Evolutionary conservation across 2,113 vertebrate genomes (phyloP).

Genomic region (Bettongia penicillata): DNA sequence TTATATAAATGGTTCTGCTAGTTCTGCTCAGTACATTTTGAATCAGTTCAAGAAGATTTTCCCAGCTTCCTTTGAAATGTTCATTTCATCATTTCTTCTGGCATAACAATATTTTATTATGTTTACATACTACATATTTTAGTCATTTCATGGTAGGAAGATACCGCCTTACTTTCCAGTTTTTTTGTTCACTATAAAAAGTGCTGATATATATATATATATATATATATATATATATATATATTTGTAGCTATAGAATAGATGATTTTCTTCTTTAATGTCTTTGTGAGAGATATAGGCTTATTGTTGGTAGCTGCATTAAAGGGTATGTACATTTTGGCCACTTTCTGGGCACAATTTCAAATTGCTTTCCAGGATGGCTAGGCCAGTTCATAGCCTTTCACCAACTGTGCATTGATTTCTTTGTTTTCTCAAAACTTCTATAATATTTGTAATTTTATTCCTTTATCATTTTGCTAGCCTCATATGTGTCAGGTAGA

Average conservation of each 20-base stretch:
- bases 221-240: not conserved
- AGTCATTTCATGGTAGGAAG: not conserved
- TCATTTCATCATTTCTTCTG: not conserved
- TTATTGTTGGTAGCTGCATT: not conserved
- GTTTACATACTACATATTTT: not conserved
- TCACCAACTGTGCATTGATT: not conserved
- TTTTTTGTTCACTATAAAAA: constrained; percentile 1
- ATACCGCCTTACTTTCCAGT: not conserved
- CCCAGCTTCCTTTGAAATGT: not conserved
- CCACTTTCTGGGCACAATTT: not conserved
- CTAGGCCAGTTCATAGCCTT: not conserved
- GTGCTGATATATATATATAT: not conserved
- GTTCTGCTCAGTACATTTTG: not conserved
- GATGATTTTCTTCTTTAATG: not conserved
- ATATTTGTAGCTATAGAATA: not conserved
- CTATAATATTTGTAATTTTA: not conserved
- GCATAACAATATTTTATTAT: not conserved
- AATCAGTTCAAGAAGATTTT: not conserved
- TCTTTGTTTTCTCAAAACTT: not conserved
- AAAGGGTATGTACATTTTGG: not conserved
- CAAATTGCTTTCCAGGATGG: not conserved
- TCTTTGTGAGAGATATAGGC: not conserved
- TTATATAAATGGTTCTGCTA: not conserved
- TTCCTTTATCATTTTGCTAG: not conserved
- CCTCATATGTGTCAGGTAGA: not conserved